Conservation (phyloP, 2,797 vertebrate species). For the Artibeus jamaicensis region DNA sequence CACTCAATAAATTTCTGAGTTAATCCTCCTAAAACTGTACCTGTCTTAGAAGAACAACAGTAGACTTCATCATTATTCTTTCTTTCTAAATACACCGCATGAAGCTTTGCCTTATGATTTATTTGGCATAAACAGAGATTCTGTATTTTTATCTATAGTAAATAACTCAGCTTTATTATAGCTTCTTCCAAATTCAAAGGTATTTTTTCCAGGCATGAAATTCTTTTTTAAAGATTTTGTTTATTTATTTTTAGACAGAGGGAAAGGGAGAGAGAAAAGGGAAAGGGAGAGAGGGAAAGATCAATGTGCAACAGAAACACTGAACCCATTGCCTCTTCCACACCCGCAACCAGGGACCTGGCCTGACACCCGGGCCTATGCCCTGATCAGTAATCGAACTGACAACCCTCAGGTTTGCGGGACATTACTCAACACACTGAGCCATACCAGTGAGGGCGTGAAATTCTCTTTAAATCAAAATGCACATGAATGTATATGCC, state of each 20-base stretch:
- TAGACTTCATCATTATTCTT: background rate
- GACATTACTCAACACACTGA: background rate
- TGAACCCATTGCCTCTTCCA: background rate
- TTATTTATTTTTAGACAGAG: background rate
- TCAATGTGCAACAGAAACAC: too few relatives aligned
- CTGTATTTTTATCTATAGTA: too few relatives aligned
- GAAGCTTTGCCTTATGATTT: background rate
- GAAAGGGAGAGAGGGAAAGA: background rate
- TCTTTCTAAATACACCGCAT: background rate
- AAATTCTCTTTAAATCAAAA: background rate
- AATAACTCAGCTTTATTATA: background rate
- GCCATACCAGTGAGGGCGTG: background rate
- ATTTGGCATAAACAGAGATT: background rate
- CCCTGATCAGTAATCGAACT: background rate
- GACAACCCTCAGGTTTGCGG: background rate
- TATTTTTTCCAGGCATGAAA: background rate
- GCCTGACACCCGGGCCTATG: background rate
- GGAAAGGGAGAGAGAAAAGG: background rate
- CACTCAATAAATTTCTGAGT: background rate
- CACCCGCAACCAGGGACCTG: background rate
- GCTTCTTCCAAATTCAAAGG: background rate
- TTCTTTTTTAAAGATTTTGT: background rate
- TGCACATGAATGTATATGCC: background rate
- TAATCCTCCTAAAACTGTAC: conserved; percentile 14
- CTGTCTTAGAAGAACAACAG: background rate